Evolutionary conservation across 2,113 vertebrate species (phyloP), one percentile per base, ranked within the genome.

Genomic region (Anoplopoma fimbria): DNA sequence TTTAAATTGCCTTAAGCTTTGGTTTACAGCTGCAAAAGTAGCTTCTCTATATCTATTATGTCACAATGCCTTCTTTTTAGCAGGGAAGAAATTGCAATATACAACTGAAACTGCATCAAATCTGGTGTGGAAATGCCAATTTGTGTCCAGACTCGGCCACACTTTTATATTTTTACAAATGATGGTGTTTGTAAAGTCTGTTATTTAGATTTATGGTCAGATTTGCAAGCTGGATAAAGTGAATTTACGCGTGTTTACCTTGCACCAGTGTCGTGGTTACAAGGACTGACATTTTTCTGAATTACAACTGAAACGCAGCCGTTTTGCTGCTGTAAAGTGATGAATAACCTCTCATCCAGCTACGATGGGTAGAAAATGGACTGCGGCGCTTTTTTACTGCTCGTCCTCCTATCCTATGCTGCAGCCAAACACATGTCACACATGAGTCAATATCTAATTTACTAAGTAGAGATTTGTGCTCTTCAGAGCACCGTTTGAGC

Each of bases 381-480:
- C 33, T 69, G 75, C 58, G 58, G 69, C 31, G 13, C 60, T 23
- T 9, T 1, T 34, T 64, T 34, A n/a, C n/a, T 27, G 68, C 60
- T 15, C 5, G 2, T 10, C 69, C 9, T 62, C 70, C 65, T 58
- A 29, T 55, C 17, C 25, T 27, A 69, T 7, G 15, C 33, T 15
- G 51, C 33, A 53, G 80, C 78, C 83, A 85, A 86, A 83, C 75
- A 63, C 80, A 87, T 67, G 83, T 68, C 79, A 87, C 75, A 78
- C 40, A 72, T 63, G 74, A 90, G 82, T 88, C 86, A 91, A 92
- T 92, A 90, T 91, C 88, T 92, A 86, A 90, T 90, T 89, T 81
- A 72, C 80, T 83, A 79, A 89, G 84, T 89, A 86, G 79, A 86
- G 79, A 83, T 85, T 75, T 86, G 73, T 83, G n/a, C 58, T 79